These are phyloP conservation scores for Seira sanloemensis DNA, from an alignment of 2,888 invertebrate genomes.

Conservation along the genomic window DNA sequence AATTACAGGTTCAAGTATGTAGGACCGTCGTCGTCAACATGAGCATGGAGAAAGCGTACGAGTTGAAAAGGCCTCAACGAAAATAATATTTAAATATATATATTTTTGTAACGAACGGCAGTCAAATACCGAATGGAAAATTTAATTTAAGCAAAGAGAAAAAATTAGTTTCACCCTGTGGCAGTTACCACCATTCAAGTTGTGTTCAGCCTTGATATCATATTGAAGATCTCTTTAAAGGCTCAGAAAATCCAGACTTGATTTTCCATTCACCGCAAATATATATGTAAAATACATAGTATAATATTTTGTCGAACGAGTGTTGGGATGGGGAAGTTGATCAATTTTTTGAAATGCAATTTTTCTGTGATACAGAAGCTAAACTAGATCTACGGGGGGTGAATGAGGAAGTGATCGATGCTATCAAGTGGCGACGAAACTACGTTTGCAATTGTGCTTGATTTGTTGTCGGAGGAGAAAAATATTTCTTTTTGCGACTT, in stretches of 20 bases:
- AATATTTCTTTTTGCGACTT: no score
- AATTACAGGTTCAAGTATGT: neutral
- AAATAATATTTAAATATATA: no score
- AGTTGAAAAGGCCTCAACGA: neutral
- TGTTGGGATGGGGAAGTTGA: no score
- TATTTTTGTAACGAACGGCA: neutral
- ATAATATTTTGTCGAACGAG: no score
- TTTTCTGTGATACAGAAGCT: slow-evolving; percentile 43
- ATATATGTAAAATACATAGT: no score
- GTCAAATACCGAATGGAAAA: neutral
- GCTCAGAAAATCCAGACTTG: slow-evolving; percentile 37
- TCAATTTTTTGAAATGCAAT: no score
- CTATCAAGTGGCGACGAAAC: no score
- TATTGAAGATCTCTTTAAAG: slow-evolving; percentile 3
- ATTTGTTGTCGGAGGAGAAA: no score
- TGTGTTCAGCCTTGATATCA: slow-evolving; percentile 34
- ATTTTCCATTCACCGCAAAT: no score
- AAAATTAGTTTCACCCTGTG: neutral
- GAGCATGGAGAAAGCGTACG: neutral
- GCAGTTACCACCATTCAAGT: slow-evolving; percentile 40
- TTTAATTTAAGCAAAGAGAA: neutral
- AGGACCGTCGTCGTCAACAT: neutral
- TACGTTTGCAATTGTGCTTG: no score
- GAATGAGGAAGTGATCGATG: no score
- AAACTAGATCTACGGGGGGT: no score